These are phyloP conservation scores for Itoplectis maculator DNA, from an alignment of 2,888 invertebrate genomes.

Conservation along the genomic window DNA sequence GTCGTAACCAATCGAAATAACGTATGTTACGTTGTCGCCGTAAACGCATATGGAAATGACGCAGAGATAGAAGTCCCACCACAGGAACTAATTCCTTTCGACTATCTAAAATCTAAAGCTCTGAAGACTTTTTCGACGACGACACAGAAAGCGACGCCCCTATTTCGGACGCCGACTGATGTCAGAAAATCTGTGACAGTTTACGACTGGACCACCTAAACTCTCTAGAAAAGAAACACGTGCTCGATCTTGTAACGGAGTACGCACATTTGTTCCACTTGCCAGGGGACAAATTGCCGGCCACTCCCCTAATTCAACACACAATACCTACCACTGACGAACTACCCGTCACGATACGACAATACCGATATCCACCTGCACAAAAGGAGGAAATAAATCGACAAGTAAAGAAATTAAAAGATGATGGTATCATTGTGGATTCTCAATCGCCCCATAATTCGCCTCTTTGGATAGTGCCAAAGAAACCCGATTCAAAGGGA, in stretches of 20 bases:
- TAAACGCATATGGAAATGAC: constrained; percentile 47
- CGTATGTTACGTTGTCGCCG: constrained; percentile 31
- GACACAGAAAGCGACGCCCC: neutral
- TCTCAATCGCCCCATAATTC: neutral
- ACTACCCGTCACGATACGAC: neutral
- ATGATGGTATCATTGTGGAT: neutral
- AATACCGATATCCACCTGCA: neutral
- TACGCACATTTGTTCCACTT: constrained; percentile 4
- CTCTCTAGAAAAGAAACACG: neutral
- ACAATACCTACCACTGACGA: constrained; percentile 24
- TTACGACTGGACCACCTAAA: neutral
- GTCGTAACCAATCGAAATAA: constrained; percentile 39
- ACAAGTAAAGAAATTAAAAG: neutral
- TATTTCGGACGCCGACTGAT: neutral
- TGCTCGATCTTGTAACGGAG: constrained; percentile 1
- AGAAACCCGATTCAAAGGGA: neutral
- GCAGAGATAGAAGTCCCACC: constrained; percentile 26
- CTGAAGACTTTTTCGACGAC: constrained; percentile 19
- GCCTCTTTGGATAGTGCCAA: neutral
- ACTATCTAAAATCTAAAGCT: constrained; percentile 5
- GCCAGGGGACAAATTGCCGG: constrained; percentile 6
- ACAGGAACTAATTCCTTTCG: constrained; percentile 29
- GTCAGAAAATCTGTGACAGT: constrained; percentile 13
- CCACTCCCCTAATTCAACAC: constrained; percentile 1
- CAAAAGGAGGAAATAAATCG: neutral